A percentile compares a stretch with the other conserved stretches of the same genome.
These are phyloP conservation scores for Dendroctonus valens DNA, from an alignment of 1,140 invertebrate species.

Conservation along the genomic window DNA sequence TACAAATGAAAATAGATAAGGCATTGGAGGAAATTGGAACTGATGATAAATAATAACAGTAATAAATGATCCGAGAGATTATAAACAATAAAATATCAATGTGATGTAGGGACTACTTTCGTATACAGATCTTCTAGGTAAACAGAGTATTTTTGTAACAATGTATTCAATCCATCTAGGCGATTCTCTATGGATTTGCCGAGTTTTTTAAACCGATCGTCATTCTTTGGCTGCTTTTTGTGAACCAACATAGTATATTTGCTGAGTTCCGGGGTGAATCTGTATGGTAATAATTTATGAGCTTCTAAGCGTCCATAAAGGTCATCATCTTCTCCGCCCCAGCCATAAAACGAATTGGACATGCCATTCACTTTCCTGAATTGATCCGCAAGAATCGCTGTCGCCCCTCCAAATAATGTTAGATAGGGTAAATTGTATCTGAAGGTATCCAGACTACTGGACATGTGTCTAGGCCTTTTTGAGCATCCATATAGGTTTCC, in stretches of 20 bases:
- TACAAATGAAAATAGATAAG: too few relatives aligned
- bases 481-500: conserved; percentile 92
- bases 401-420: conserved; percentile 73
- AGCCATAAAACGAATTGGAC: conserved; percentile 86
- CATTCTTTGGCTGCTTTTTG: conserved; percentile 53
- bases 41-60: too few relatives aligned
- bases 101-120: conserved; percentile 31
- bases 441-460: conserved; percentile 86
- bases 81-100: too few relatives aligned
- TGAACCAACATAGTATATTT: conserved; percentile 77
- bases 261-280: conserved; percentile 70
- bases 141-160: conserved; percentile 46
- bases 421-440: conserved; percentile 76
- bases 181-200: conserved; percentile 58
- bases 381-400: conserved; percentile 68
- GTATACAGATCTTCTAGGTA: conserved; percentile 42
- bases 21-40: too few relatives aligned
- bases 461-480: conserved; percentile 85
- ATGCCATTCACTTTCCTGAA: conserved; percentile 87
- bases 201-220: conserved; percentile 59
- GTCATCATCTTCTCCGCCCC: conserved; percentile 91
- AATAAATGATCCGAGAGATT: too few relatives aligned
- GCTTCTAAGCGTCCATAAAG: conserved; percentile 64
- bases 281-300: conserved; percentile 59
- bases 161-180: conserved; percentile 65